Conservation (phyloP, 2,888 invertebrate genomes). For the Himalopsyche kuldschensis region DNA sequence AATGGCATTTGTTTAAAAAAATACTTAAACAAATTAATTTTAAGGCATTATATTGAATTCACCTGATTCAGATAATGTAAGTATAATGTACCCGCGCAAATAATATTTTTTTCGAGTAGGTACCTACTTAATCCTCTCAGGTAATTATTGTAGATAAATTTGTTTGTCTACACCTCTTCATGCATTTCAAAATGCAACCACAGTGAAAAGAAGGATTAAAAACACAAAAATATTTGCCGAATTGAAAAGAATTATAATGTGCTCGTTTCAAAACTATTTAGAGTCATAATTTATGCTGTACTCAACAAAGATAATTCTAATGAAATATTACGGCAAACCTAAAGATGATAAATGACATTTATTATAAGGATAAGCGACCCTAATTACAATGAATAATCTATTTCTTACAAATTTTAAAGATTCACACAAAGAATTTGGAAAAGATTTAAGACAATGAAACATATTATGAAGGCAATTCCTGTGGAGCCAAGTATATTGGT, state of each 20-base stretch:
- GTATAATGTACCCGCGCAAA: not conserved
- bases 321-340: not conserved
- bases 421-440: no score
- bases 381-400: not conserved
- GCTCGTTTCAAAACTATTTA: not conserved
- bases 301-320: not conserved
- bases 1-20: no score
- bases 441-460: no score
- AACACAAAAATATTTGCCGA: not conserved
- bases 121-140: not conserved
- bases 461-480: no score
- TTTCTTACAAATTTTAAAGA: no score
- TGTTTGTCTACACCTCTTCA: not conserved
- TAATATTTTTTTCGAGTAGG: no score
- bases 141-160: not conserved
- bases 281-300: not conserved
- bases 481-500: no score
- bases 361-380: not conserved
- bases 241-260: not conserved
- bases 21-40: no score
- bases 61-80: not conserved
- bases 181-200: not conserved
- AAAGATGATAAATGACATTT: not conserved
- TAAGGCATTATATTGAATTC: not conserved
- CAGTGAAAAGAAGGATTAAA: not conserved